Conservation (phyloP, 2,797 vertebrate species). For the Sparidentex hasta region DNA sequence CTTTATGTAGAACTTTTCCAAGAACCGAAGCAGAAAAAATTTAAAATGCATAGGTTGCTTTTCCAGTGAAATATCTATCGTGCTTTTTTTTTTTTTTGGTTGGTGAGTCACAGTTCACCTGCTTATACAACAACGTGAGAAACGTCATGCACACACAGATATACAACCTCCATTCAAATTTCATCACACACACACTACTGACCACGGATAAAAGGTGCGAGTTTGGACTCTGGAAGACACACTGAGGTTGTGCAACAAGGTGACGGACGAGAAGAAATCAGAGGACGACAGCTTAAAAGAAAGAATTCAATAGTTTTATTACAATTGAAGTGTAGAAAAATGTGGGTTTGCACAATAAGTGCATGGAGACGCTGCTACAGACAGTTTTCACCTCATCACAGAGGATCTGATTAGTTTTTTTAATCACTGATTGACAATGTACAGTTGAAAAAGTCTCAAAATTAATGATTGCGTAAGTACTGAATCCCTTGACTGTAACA, state of each 20-base stretch:
- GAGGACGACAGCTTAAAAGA: neutral
- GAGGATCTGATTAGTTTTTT: neutral
- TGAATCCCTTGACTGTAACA: neutral
- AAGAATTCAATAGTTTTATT: constrained; percentile 32
- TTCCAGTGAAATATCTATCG: neutral
- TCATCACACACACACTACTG: neutral
- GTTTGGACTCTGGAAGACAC: constrained; percentile 19
- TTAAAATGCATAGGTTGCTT: neutral
- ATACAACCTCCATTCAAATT: neutral
- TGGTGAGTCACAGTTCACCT: constrained; percentile 16
- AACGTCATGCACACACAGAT: neutral
- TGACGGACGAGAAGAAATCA: neutral
- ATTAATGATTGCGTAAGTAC: neutral
- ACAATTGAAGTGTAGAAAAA: constrained; percentile 18
- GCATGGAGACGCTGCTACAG: neutral
- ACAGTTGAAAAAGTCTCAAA: neutral
- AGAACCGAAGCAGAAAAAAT: neutral
- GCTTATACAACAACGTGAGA: constrained; percentile 27
- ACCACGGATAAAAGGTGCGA: neutral
- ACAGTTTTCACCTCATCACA: neutral
- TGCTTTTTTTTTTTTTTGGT: neutral
- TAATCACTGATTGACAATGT: neutral
- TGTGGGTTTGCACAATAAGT: neutral
- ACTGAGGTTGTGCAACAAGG: neutral
- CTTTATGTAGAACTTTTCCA: neutral